Conservation (phyloP, 2,113 vertebrate genomes). For the Hyaena hyaena region DNA sequence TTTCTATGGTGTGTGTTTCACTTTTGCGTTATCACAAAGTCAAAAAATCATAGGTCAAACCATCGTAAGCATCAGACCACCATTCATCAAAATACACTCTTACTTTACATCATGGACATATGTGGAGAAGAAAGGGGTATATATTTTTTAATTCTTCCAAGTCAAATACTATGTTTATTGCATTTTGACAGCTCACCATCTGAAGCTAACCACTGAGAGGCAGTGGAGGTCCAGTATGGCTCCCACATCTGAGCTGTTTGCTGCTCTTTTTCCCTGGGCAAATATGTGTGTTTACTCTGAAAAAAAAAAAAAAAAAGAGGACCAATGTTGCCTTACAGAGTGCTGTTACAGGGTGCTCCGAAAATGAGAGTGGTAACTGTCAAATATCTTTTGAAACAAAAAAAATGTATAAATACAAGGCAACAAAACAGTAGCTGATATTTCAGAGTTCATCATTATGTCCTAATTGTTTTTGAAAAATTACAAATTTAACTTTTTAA, state of each 20-base stretch:
- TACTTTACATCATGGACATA: background rate
- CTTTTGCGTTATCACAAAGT: background rate
- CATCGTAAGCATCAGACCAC: background rate
- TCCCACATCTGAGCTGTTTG: background rate
- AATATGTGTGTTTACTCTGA: background rate
- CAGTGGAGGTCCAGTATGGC: background rate
- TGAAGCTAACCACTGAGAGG: background rate
- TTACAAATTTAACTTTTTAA: conserved; percentile 14
- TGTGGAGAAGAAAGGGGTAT: background rate
- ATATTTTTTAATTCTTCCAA: conserved; percentile 5
- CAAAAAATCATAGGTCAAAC: background rate
- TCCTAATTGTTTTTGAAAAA: conserved; percentile 46
- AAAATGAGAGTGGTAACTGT: background rate
- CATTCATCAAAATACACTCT: background rate
- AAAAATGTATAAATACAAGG: background rate
- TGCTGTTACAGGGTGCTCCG: background rate
- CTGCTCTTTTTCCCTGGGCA: background rate
- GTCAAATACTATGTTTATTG: background rate
- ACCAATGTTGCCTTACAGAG: background rate
- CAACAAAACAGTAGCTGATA: conserved; percentile 3
- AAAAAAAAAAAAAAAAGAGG: background rate
- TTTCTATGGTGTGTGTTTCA: background rate
- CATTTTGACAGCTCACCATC: background rate
- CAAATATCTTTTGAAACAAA: background rate
- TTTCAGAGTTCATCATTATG: conserved; percentile 15